Evolutionary conservation across 1,140 invertebrate species (phyloP).

Genomic region (Ephestia elutella): DNA sequence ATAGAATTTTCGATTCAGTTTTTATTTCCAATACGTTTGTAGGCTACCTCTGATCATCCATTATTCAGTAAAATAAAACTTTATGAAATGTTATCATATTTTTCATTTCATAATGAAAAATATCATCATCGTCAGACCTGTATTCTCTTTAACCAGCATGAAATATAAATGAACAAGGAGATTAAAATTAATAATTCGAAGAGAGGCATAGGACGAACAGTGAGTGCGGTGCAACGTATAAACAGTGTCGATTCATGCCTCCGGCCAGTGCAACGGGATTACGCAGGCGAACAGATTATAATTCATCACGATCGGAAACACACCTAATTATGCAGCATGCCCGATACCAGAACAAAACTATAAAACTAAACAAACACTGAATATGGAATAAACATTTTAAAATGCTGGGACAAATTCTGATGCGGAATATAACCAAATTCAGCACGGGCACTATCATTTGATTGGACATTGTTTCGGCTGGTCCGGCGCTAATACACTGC

Average conservation of each 20-base stretch:
- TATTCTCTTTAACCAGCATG: not conserved
- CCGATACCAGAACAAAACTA: constrained; percentile 12
- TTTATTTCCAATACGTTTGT: no score
- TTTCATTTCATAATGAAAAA: no score
- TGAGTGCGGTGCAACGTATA: constrained; percentile 28
- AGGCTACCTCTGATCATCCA: no score
- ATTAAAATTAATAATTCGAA: constrained; percentile 4
- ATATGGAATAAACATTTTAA: not conserved
- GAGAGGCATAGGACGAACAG: constrained; percentile 12
- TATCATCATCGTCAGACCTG: not conserved
- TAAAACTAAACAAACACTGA: not conserved
- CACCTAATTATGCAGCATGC: constrained; percentile 20
- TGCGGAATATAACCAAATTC: not conserved
- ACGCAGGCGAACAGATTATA: constrained; percentile 39
- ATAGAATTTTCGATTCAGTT: no score
- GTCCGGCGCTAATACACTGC: constrained; percentile 43
- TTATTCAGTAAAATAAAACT: no score
- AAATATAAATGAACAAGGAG: constrained; percentile 7
- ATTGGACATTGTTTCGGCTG: constrained; percentile 62
- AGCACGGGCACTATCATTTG: constrained; percentile 39
- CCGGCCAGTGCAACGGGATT: constrained; percentile 32
- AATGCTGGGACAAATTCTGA: not conserved
- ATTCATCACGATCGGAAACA: constrained; percentile 38
- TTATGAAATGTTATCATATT: no score
- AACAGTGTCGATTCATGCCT: constrained; percentile 40